Conservation (phyloP, 1,140 invertebrate genomes). For the Tetramorium alpestre region DNA sequence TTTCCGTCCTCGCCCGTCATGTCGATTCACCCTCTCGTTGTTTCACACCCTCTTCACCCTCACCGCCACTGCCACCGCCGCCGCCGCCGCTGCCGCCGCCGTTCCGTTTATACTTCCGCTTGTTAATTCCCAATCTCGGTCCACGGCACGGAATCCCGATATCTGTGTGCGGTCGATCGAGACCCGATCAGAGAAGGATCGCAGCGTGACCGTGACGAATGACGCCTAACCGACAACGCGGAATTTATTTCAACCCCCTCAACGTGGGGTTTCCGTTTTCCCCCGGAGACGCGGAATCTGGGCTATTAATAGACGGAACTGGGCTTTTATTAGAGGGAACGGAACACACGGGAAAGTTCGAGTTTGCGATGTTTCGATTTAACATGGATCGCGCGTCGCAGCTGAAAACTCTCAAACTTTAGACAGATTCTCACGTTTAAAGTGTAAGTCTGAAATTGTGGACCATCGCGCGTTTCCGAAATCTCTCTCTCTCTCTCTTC, state of each 20-base stretch:
- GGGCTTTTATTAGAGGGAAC: constrained; percentile 5
- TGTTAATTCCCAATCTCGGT: constrained; percentile 63
- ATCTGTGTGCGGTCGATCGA: constrained; percentile 63
- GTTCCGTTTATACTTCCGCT: constrained; percentile 65
- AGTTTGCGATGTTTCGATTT: background rate
- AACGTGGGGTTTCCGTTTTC: background rate
- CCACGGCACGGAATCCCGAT: constrained; percentile 69
- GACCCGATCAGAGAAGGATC: constrained; percentile 50
- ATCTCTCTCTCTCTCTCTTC: background rate
- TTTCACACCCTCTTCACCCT: constrained; percentile 74
- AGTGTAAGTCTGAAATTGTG: background rate
- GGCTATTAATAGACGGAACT: constrained; percentile 5
- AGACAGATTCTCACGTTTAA: background rate
- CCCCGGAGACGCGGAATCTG: background rate
- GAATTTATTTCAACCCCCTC: background rate
- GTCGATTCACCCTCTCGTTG: constrained; percentile 69
- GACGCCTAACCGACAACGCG: constrained; percentile 9
- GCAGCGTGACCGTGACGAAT: background rate
- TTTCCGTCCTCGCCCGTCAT: constrained; percentile 84
- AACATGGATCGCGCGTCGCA: background rate
- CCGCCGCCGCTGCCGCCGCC: constrained; percentile 46
- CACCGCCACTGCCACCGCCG: constrained; percentile 69
- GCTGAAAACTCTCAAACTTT: background rate
- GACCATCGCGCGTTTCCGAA: background rate
- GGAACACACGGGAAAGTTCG: background rate